phyloP scores from a whole-genome alignment of 1,140 invertebrate species.

The Lucilia cuprina region DNA sequence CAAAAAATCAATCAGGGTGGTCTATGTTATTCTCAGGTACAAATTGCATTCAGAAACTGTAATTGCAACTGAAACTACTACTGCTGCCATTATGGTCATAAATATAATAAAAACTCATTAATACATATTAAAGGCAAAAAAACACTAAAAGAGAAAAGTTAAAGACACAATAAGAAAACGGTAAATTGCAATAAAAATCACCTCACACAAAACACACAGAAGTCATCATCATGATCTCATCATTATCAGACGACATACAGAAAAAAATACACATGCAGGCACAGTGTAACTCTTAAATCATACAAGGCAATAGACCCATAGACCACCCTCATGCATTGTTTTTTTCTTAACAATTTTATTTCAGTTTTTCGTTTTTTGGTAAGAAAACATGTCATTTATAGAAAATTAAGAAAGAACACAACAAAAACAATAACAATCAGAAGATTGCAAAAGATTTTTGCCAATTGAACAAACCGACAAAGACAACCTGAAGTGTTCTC shows the following conservation, averaged over 20 bases:
- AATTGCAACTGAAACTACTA: not conserved
- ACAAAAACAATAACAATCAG: not conserved
- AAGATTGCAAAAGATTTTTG: slow-evolving; percentile 30
- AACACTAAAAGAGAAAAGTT: not conserved
- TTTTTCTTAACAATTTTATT: not conserved
- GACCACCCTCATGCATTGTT: slow-evolving; percentile 37
- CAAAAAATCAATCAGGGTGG: not conserved
- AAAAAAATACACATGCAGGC: not conserved
- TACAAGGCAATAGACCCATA: not conserved
- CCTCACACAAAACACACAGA: not conserved
- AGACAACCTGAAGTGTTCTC: slow-evolving; percentile 31
- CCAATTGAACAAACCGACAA: slow-evolving; percentile 19
- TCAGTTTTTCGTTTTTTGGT: not conserved
- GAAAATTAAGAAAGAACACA: not conserved
- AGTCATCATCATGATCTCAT: not conserved
- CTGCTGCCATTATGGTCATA: not conserved
- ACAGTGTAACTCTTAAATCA: not conserved
- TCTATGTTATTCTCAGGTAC: not conserved
- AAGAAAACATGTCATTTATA: slow-evolving; percentile 25
- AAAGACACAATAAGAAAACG: not conserved
- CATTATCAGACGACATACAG: not conserved
- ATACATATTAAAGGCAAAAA: slow-evolving; percentile 8
- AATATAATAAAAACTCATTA: slow-evolving; percentile 12
- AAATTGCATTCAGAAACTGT: not conserved
- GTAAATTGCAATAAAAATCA: slow-evolving; percentile 31